Evolutionary conservation across 2,888 invertebrate species (phyloP), one percentile per base, ranked within the genome.

Genomic region (Rhabditophanes sp.): DNA sequence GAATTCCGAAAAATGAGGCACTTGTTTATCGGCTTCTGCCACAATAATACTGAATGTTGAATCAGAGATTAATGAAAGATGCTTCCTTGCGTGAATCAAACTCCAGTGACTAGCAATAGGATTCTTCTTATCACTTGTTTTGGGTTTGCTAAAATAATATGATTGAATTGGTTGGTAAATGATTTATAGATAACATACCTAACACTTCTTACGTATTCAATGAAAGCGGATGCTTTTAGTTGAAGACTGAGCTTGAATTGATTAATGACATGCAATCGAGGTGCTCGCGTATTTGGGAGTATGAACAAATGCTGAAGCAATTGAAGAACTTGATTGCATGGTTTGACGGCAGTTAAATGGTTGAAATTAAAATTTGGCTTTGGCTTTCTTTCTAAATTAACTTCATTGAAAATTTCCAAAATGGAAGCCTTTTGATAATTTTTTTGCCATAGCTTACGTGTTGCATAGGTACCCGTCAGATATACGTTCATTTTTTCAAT

Each of bases 1-100:
- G 38, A 58, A 58, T 22, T 58, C 52, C 2, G 53, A 44, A 25
- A 59, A 48, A 17, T 51, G 48, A 6, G 50, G 52, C 22, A 47
- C 30, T 5, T 59, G 25, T 4, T 46, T 30, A 23, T 60, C 56
- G 3, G 59, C 55, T 27, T 46, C 33, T n/a, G 60, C 59, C 20
- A 60, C 35, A 19, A 52, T 48, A 3, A 55, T 51, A 31, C 46
- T 40, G 37, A 58, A 60, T 18, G 39, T 9, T 12, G 44, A 25
- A 18, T 51, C 47, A 9, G 30, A 14, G 14, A 17, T 26, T 14
- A 47, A 33, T 18, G 36, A 35, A 16, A 48, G 33, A 15, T 35
- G 30, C 19, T 31, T 30, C n/a, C 50, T 27, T 3, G 35, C 46
- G 12, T 39, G 28, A 12, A 21, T 19, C n/a, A 39, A 12, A 26